These are phyloP conservation scores for Drosophila lowei DNA, from an alignment of 1,140 invertebrate species.

Conservation along the genomic window DNA sequence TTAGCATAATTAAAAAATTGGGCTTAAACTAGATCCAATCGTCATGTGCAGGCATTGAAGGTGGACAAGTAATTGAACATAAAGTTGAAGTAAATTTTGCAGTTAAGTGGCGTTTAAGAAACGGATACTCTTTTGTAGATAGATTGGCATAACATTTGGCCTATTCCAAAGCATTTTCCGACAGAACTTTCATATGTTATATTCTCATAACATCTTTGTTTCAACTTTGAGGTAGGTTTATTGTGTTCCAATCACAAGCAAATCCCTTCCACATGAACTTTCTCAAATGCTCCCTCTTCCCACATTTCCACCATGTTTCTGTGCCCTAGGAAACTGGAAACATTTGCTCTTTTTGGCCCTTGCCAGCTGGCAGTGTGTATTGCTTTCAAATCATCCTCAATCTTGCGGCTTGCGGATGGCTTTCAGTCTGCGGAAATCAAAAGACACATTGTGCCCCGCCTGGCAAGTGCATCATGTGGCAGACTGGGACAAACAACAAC, in stretches of 20 bases:
- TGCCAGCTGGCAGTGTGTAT: slow-evolving; percentile 10
- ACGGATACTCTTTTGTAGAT: no score
- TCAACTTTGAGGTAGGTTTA: no score
- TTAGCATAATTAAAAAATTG: no score
- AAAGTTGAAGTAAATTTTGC: no score
- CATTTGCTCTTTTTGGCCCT: slow-evolving; percentile 7
- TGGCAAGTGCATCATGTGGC: slow-evolving; percentile 70
- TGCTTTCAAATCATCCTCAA: slow-evolving; percentile 52
- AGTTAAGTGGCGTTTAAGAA: no score
- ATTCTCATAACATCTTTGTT: no score
- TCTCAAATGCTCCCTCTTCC: not conserved
- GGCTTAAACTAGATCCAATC: no score
- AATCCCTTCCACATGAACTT: not conserved
- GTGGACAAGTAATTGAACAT: no score
- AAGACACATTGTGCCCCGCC: slow-evolving; percentile 66
- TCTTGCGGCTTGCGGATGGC: slow-evolving; percentile 38
- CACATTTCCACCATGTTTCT: not conserved
- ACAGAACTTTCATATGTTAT: no score
- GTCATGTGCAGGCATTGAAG: no score
- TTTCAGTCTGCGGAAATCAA: slow-evolving; percentile 65
- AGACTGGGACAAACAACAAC: slow-evolving; percentile 58
- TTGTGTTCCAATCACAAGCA: not conserved
- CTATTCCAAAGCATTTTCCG: no score
- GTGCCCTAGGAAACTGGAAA: slow-evolving; percentile 3
- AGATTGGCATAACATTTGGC: no score